These are phyloP conservation scores for Ciconia nigra DNA, from an alignment of 2,797 vertebrate species.

Conservation along the genomic window DNA sequence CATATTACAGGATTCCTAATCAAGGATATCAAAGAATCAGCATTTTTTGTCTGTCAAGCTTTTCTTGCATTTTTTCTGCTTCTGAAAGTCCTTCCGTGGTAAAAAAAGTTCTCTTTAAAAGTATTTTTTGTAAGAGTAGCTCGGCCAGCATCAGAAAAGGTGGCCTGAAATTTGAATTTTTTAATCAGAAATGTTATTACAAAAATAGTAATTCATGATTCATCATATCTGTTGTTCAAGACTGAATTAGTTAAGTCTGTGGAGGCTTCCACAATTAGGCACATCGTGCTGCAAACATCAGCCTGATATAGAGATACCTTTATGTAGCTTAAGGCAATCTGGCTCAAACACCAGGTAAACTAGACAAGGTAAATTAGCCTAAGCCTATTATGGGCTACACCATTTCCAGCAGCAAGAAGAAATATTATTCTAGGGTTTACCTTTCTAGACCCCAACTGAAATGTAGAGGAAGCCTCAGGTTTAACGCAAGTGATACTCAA, in stretches of 20 bases:
- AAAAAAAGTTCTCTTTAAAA: not conserved
- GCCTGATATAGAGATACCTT: not conserved
- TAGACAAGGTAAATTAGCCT: not conserved
- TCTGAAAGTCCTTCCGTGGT: slow-evolving; percentile 1
- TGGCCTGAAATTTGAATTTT: not conserved
- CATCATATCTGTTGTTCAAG: not conserved
- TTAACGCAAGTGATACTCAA: not conserved
- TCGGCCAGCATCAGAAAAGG: not conserved
- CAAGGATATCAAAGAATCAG: slow-evolving; percentile 47
- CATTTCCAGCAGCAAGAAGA: not conserved
- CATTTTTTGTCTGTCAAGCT: not conserved
- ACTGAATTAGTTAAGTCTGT: not conserved
- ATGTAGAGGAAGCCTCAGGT: not conserved
- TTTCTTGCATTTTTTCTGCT: not conserved
- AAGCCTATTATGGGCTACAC: not conserved
- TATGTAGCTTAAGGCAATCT: not conserved
- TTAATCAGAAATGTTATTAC: not conserved
- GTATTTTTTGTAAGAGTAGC: not conserved
- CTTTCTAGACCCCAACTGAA: not conserved
- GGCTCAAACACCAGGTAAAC: not conserved
- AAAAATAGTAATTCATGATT: not conserved
- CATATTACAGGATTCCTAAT: slow-evolving; percentile 60
- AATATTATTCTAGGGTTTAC: not conserved
- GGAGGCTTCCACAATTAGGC: not conserved
- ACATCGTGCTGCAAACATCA: not conserved